Evolutionary conservation across 1,140 invertebrate genomes (phyloP), one percentile per base, ranked within the genome.

Genomic region (Tetranychus cinnabarinus): DNA sequence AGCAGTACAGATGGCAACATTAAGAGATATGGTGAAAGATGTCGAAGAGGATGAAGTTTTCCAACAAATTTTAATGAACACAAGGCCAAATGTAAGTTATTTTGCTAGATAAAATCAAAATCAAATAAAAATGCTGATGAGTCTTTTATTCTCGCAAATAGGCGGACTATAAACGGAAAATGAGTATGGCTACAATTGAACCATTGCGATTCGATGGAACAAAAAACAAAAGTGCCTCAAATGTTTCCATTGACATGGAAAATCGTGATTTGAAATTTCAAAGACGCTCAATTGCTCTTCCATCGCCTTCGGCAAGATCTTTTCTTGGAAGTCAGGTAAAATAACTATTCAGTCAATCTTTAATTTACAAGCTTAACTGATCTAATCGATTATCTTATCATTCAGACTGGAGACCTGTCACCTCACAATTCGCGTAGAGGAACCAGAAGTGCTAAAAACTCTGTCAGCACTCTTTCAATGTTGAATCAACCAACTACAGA

Each of bases 21-120:
- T 68, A 0, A 63, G 56, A 52, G 67, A 68, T 58, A 66, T 68
- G 37, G 61, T 66, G 0, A 61, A 68, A 42, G 67, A 65, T 59
- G 63, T 62, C 3, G 61, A 65, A 39, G 63, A 62, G n/a, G 65
- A 65, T 52, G 46, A 62, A 34, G 56, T 65, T 34, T 65, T 59
- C 50, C 50, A 52, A 33, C 50, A 52, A 7, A 52, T 52, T 33
- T 1, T 31, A 8, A 4, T 23, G n/a, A 13, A 52, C 6, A 52
- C 12, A 52, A 52, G 50, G 23, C 50, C 50, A 8, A 33, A 52
- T 8, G 50, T 52, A 23, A 52, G 50, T 31, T 52, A 13, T 23
- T 23, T 23, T 23, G 23, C 23, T 23, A 0, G 23, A 23, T 23
- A 23, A 6, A 6, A 47, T 47, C 2, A n/a, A n/a, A 8, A 52